Percentiles rank a stretch among this genome's conserved stretches.
phyloP scores from a whole-genome alignment of 1,140 invertebrate species.

The Plodia interpunctella region DNA sequence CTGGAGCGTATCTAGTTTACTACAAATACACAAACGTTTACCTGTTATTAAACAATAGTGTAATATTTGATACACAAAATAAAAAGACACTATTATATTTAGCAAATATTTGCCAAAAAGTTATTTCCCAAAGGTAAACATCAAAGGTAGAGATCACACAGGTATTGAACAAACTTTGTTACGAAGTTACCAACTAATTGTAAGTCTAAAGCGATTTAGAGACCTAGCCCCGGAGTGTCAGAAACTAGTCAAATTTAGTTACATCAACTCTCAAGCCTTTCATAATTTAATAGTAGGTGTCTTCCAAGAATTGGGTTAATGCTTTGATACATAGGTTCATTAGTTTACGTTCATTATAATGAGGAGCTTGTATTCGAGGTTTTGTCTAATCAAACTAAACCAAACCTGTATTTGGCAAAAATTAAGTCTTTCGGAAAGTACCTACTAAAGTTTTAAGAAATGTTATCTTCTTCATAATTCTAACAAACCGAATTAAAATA shows the following conservation, averaged over 20 bases:
- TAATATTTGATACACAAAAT: neutral
- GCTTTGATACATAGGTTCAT: too few relatives aligned
- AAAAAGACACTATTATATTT: neutral
- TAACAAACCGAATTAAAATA: too few relatives aligned
- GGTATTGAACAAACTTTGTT: neutral
- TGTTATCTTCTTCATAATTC: too few relatives aligned
- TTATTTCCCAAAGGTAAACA: neutral
- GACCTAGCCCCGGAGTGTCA: neutral
- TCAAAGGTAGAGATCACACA: slow-evolving; percentile 1
- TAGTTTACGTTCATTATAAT: too few relatives aligned
- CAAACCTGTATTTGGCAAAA: too few relatives aligned
- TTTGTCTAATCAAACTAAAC: too few relatives aligned
- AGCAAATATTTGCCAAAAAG: neutral
- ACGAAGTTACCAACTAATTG: slow-evolving; percentile 4
- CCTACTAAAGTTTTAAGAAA: too few relatives aligned
- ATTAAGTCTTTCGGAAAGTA: too few relatives aligned
- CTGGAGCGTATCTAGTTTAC: too few relatives aligned
- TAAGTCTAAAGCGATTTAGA: slow-evolving; percentile 1
- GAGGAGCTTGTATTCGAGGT: too few relatives aligned
- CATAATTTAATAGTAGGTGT: neutral
- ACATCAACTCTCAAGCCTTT: neutral
- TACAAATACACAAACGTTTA: too few relatives aligned
- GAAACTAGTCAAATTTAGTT: slow-evolving; percentile 2
- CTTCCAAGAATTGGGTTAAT: neutral
- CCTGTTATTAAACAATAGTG: neutral